phyloP scores from a whole-genome alignment of 1,140 invertebrate genomes.

The Probaryconus sp. region DNA sequence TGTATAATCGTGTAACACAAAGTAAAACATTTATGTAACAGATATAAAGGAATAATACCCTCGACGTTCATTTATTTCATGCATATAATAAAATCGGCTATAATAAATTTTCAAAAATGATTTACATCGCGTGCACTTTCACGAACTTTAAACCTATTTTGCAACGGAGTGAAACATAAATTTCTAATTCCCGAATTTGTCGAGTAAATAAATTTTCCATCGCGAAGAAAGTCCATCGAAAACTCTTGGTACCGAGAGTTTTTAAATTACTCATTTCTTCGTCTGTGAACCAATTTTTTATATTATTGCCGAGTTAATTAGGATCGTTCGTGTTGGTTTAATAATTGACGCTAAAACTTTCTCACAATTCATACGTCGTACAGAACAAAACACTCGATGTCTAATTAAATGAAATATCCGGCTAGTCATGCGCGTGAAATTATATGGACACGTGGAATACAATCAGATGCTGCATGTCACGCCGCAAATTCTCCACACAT shows the following conservation, averaged over 20 bases:
- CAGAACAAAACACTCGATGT: slow-evolving; percentile 32
- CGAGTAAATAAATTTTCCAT: too few relatives aligned
- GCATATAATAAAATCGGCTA: too few relatives aligned
- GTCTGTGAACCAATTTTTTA: too few relatives aligned
- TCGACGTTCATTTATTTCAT: too few relatives aligned
- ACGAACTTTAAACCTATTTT: too few relatives aligned
- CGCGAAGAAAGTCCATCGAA: too few relatives aligned
- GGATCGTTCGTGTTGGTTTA: slow-evolving; percentile 6
- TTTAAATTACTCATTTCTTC: too few relatives aligned
- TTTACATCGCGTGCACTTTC: too few relatives aligned
- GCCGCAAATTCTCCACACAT: slow-evolving; percentile 31
- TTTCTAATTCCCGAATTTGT: too few relatives aligned
- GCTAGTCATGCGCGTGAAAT: slow-evolving; percentile 14
- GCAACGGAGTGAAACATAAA: too few relatives aligned
- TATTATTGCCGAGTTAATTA: slow-evolving; percentile 5
- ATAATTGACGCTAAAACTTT: slow-evolving; percentile 18
- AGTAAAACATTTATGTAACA: slow-evolving; percentile 34
- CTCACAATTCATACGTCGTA: neutral
- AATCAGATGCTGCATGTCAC: slow-evolving; percentile 14
- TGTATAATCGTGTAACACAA: slow-evolving; percentile 38
- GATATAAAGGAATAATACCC: slow-evolving; percentile 18
- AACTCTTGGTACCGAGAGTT: too few relatives aligned
- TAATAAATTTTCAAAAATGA: too few relatives aligned
- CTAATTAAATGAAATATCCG: slow-evolving; percentile 31
- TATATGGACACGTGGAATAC: slow-evolving; percentile 20